Conservation (phyloP, 2,888 invertebrate genomes). For the Ichneumoninae sp. region DNA sequence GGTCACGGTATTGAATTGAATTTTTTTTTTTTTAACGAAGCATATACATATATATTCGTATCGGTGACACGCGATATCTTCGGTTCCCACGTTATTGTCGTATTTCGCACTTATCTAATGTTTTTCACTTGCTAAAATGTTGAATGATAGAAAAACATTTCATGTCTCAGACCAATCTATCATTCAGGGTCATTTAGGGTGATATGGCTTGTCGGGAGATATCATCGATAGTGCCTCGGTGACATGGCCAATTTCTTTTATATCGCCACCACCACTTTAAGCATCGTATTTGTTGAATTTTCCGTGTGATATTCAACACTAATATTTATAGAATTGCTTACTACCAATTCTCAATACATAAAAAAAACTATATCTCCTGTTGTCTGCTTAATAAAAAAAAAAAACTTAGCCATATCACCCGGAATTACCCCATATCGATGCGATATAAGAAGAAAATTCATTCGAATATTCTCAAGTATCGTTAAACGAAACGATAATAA, state of each 20-base stretch:
- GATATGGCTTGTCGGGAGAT: not conserved
- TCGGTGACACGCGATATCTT: conserved; percentile 28
- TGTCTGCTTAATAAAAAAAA: not conserved
- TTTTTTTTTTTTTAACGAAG: conserved; percentile 23
- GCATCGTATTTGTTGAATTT: not conserved
- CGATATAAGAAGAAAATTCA: conserved; percentile 8
- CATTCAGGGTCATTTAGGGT: not conserved
- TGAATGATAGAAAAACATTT: conserved; percentile 50
- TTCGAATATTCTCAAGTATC: conserved; percentile 34
- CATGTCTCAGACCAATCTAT: conserved; percentile 42
- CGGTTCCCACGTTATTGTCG: conserved; percentile 63
- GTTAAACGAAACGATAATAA: conserved; percentile 39
- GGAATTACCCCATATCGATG: not conserved
- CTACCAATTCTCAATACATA: not conserved
- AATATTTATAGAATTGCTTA: not conserved
- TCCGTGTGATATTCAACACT: not conserved
- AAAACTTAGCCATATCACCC: not conserved
- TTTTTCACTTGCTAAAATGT: conserved; percentile 16
- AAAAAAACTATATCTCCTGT: not conserved
- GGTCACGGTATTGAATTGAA: conserved; percentile 50
- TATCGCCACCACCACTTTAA: not conserved
- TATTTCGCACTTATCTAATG: conserved; percentile 41
- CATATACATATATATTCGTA: conserved; percentile 3
- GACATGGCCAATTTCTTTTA: conserved; percentile 1
- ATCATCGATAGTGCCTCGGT: not conserved